Percentiles rank a stretch among this genome's conserved stretches.
Conservation (phyloP, 1,140 invertebrate genomes). For the Apolygus lucorum region DNA sequence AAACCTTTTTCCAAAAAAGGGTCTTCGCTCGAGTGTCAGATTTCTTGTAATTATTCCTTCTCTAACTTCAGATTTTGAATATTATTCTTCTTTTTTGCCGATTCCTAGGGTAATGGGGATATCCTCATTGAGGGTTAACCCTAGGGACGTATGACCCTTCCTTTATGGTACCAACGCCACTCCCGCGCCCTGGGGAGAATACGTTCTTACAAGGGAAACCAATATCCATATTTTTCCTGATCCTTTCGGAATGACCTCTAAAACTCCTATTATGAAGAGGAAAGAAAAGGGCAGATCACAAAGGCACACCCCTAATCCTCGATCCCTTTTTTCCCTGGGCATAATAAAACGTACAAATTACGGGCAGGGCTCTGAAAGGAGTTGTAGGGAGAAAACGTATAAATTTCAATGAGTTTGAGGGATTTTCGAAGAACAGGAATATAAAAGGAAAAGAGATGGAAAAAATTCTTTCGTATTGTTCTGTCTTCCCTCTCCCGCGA, state of each 20-base stretch:
- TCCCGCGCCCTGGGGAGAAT: background rate
- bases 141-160: conserved; percentile 6
- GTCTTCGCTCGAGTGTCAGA: background rate
- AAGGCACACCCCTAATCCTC: conserved; percentile 9
- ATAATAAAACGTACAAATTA: conserved; percentile 17
- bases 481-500: background rate
- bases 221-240: conserved; percentile 15
- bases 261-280: conserved; percentile 9
- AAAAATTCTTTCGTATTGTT: conserved; percentile 1
- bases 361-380: background rate
- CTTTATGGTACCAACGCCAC: background rate
- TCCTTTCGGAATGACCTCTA: conserved; percentile 1
- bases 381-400: conserved; percentile 9
- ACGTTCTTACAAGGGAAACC: conserved; percentile 14
- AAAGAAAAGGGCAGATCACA: conserved; percentile 6
- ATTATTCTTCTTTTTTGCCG: background rate
- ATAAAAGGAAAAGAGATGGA: background rate
- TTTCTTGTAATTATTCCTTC: background rate
- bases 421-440: background rate
- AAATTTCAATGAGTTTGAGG: conserved; percentile 14
- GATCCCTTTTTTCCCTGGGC: background rate
- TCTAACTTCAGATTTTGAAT: background rate
- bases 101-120: background rate
- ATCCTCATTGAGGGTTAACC: background rate
- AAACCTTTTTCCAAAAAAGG: conserved; percentile 5